Base-by-base conservation (phyloP, 1,140 invertebrate genomes). In the Lineus longissimus region DNA sequence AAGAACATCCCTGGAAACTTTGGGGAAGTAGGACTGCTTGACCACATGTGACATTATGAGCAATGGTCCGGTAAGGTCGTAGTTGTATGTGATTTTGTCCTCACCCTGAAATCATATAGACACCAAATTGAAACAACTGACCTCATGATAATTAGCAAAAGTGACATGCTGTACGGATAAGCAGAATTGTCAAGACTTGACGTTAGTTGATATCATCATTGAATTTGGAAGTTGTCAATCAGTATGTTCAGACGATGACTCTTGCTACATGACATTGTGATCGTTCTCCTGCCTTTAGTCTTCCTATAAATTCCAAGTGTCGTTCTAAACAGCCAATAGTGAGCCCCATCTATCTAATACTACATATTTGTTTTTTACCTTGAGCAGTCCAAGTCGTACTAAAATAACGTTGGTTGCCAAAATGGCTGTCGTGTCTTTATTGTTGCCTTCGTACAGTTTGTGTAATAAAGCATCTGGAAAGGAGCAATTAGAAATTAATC, bases 371-470 rank as follows among this genome's bases (percentile, higher is more conserved):
- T n/a, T 31, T 19, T 31, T 60, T 81, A 87, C 87, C 78, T 90
- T 91, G 45, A 91, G 81, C 19, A 92, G 79, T 27, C 88, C 88
- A 60, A 91, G 76, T 72, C 86, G 83, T 15, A 89, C 85, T 1
- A 91, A 77, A 23, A 90, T 75, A 58, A 82, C 81, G 73, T 91
- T 91, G 62, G 86, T 85, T 2, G 90, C 80, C 40, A 81, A 70
- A 0, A 85, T 81, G 40, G 84, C 74, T 65, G 83, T 76, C n/a
- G 76, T 77, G 30, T 80, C 76, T 55, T 81, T 68, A 1, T 85
- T 86, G 74, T 84, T 85, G 4, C 81, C 79, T 70, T 36, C 33
- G 33, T 89, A 87, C 15, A 88, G 73, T 61, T 87, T 83, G 64
- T 83, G 80, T 61, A 86, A 88, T 15, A 91, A 75, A 2, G 70